Evolutionary conservation across 1,140 invertebrate genomes (phyloP), one percentile per base, ranked within the genome.

Genomic region (Centruroides sculpturatus): DNA sequence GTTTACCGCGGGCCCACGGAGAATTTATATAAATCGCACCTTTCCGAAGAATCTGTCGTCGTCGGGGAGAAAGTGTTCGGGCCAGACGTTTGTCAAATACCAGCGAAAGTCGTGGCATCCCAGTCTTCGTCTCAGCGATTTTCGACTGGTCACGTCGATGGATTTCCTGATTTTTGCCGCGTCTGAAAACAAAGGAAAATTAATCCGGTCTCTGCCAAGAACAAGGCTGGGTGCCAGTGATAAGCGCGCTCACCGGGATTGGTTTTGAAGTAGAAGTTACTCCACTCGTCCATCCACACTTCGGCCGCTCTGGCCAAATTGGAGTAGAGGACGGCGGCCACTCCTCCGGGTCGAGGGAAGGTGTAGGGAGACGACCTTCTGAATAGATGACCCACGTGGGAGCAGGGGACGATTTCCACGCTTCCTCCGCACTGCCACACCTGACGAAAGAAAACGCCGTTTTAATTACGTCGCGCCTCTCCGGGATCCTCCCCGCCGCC

Each of bases 381-480:
- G 72, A 99, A 99, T n/a, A 99, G 82, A 74, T 99, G 96, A 0
- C 93, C 96, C 0, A 99, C 95, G 71, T 94, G 88, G 9, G 92
- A 96, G 73, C 96, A 99, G 0, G 94, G 91, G 0, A 86, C 84
- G 54, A 98, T 97, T 76, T 98, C 91, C 0, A 99, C 82, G 54
- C 80, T 81, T 0, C 94, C 96, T 1, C 95, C 96, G 72, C 95
- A 99, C 77, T 96, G 93, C 96, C 97, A 99, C 0, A 95, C 84
- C 71, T 92, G 77, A 70, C 83, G 85, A 0, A 34, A 8, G 23
- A 4, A n/a, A 34, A 11, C 5, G 8, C 5, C 10, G 35, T 5
- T n/a, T n/a, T 12, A 35, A 1, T 60, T n/a, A 34, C 11, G 58
- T 55, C 13, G 11, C n/a, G 35, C 49, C n/a, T 35, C 41, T 49